These are phyloP conservation scores for Ceraclea dissimilis DNA, from an alignment of 2,888 invertebrate genomes.

Conservation along the genomic window DNA sequence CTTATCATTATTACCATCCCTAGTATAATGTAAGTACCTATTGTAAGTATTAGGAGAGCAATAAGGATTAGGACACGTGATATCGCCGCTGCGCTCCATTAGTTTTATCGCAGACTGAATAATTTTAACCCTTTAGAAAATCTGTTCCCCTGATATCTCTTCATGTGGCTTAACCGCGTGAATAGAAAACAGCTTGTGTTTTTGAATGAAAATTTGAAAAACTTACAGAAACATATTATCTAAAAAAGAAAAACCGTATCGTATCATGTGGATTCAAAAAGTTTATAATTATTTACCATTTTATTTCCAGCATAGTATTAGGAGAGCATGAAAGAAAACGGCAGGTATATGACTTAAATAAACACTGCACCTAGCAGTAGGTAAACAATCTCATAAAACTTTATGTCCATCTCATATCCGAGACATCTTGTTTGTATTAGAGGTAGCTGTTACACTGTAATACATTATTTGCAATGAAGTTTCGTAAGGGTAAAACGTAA, in stretches of 20 bases:
- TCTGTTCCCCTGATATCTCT: slow-evolving; percentile 8
- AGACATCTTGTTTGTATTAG: slow-evolving; percentile 19
- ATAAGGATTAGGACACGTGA: slow-evolving; percentile 25
- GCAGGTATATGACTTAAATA: slow-evolving; percentile 7
- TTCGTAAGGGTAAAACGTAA: slow-evolving; percentile 22
- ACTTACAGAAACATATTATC: no score
- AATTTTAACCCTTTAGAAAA: slow-evolving; percentile 24
- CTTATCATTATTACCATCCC: not conserved
- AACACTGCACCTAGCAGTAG: slow-evolving; percentile 3
- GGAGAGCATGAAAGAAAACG: not conserved
- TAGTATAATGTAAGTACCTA: no score
- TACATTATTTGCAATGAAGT: slow-evolving; percentile 23
- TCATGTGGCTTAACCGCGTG: not conserved
- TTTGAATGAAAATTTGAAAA: no score
- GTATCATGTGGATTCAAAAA: no score
- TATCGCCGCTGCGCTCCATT: slow-evolving; percentile 23
- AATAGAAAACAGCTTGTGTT: slow-evolving; percentile 3
- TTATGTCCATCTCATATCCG: slow-evolving; percentile 18
- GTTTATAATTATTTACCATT: not conserved
- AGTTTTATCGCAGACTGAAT: slow-evolving; percentile 23
- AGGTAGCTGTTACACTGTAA: no score
- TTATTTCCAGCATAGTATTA: not conserved
- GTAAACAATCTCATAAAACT: slow-evolving; percentile 23
- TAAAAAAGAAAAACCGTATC: no score
- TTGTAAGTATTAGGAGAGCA: slow-evolving; percentile 15